Evolutionary conservation across 2,888 invertebrate species (phyloP).

Genomic region (Hedya salicella): DNA sequence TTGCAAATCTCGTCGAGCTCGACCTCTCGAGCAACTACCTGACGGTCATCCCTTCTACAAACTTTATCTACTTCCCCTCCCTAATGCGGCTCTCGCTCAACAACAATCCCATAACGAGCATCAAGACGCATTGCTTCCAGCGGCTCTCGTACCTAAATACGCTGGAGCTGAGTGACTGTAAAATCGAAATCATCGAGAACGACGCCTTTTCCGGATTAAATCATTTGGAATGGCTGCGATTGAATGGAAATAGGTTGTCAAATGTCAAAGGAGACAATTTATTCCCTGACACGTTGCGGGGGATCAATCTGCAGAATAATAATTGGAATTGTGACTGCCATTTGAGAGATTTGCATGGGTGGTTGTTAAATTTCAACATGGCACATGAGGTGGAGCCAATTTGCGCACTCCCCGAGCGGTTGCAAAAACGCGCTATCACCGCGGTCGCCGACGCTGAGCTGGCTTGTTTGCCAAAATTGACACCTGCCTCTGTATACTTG

Average conservation of each 20-base stretch:
- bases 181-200: constrained; percentile 90
- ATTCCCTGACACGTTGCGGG: constrained; percentile 91
- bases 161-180: constrained; percentile 92
- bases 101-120: constrained; percentile 91
- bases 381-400: constrained; percentile 92
- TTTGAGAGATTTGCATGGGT: constrained; percentile 90
- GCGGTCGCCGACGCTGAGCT: constrained; percentile 88
- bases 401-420: constrained; percentile 89
- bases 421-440: constrained; percentile 88
- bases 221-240: constrained; percentile 92
- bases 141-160: constrained; percentile 90
- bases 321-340: constrained; percentile 96
- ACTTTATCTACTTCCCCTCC: constrained; percentile 91
- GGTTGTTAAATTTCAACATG: constrained; percentile 91
- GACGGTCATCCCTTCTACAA: constrained; percentile 90
- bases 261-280: constrained; percentile 89
- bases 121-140: constrained; percentile 90
- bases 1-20: constrained; percentile 94
- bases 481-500: constrained; percentile 89
- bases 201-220: constrained; percentile 93
- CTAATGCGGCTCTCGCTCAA: constrained; percentile 93
- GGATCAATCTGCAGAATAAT: constrained; percentile 93
- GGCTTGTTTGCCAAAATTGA: constrained; percentile 92
- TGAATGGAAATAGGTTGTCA: constrained; percentile 92
- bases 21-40: constrained; percentile 94